These are phyloP conservation scores for Panagrolaimus sp. DNA, from an alignment of 1,140 invertebrate species.

Conservation along the genomic window DNA sequence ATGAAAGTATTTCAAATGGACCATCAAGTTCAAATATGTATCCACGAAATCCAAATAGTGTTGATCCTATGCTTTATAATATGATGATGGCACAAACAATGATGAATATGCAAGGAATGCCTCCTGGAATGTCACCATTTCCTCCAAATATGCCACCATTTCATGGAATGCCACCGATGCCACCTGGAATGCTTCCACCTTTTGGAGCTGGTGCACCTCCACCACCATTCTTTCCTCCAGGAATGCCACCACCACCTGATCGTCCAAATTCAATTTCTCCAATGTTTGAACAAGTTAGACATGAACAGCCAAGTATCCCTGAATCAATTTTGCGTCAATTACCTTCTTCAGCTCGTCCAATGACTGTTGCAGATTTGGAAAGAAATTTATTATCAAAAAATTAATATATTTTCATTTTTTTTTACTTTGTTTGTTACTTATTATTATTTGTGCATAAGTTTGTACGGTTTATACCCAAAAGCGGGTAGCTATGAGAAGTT, in stretches of 20 bases:
- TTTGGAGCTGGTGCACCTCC: too few species aligned
- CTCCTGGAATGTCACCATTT: background rate
- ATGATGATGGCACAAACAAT: background rate
- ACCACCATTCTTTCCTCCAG: background rate
- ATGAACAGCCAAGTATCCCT: background rate
- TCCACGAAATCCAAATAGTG: too few species aligned
- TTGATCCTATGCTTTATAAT: too few species aligned
- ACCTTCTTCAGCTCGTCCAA: background rate
- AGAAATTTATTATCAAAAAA: background rate
- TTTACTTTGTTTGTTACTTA: background rate
- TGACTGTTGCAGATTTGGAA: slow-evolving; percentile 6
- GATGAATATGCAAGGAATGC: background rate
- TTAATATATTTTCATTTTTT: background rate
- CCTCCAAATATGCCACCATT: background rate
- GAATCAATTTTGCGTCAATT: slow-evolving; percentile 2
- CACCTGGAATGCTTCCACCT: background rate
- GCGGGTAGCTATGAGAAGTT: background rate
- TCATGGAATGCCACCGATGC: background rate
- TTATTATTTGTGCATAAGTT: slow-evolving; percentile 5
- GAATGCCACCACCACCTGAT: background rate
- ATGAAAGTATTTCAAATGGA: too few species aligned
- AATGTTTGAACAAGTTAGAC: background rate
- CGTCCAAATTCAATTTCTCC: background rate
- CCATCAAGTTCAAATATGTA: too few species aligned
- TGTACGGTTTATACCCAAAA: slow-evolving; percentile 8